phyloP scores from a whole-genome alignment of 2,888 invertebrate species.

The Drosophila ustulata region DNA sequence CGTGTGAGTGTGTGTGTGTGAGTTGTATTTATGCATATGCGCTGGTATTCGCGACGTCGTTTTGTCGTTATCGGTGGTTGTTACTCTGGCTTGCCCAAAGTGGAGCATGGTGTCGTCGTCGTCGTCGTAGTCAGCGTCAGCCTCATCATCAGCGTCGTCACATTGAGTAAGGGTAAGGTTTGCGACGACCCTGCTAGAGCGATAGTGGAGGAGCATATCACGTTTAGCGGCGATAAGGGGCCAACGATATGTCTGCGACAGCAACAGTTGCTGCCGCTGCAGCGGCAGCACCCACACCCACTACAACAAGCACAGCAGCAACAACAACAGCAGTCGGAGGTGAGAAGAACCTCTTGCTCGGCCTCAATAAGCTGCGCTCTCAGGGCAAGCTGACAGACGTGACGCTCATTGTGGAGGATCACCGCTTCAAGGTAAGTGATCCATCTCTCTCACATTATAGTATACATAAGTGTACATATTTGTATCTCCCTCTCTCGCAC shows the following conservation, averaged over 20 bases:
- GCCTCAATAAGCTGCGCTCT: constrained; percentile 87
- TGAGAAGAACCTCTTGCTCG: constrained; percentile 80
- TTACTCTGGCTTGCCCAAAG: constrained; percentile 24
- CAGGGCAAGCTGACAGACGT: constrained; percentile 89
- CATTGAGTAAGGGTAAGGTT: constrained; percentile 45
- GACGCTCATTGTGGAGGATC: constrained; percentile 88
- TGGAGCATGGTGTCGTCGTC: constrained; percentile 41
- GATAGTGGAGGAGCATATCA: not conserved
- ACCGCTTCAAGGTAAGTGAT: constrained; percentile 86
- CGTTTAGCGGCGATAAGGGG: constrained; percentile 24
- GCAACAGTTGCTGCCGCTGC: not conserved
- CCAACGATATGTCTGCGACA: constrained; percentile 41
- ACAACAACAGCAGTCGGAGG: constrained; percentile 7
- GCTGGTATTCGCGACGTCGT: constrained; percentile 9
- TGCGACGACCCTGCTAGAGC: not conserved
- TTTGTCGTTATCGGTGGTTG: constrained; percentile 8
- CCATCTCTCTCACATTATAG: not conserved
- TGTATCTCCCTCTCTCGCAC: not conserved
- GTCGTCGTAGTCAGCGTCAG: constrained; percentile 19
- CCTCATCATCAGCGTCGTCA: constrained; percentile 23
- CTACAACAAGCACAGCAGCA: constrained; percentile 1
- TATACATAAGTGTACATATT: too few species aligned
- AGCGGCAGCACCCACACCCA: not conserved
- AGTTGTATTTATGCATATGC: constrained; percentile 5
- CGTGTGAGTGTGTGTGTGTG: not conserved